These are phyloP conservation scores for Pitangus sulphuratus DNA, from an alignment of 2,797 vertebrate genomes.

Conservation along the genomic window DNA sequence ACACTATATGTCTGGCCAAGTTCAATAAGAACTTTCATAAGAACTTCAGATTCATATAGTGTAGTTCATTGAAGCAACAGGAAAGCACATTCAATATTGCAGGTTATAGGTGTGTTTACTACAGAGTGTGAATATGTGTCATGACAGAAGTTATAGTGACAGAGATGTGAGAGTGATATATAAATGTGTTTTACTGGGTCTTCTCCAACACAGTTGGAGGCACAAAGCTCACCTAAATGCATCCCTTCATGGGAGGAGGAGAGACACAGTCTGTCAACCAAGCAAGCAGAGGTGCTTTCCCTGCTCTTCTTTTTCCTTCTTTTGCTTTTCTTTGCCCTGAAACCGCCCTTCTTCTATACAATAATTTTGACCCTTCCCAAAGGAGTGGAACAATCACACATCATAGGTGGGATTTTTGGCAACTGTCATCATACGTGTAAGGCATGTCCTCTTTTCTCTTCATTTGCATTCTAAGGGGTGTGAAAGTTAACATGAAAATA, in stretches of 20 bases:
- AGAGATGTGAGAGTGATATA: not conserved
- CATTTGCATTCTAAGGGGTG: not conserved
- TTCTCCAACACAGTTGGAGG: not conserved
- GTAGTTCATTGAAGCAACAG: not conserved
- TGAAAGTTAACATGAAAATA: not conserved
- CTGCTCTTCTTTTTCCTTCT: not conserved
- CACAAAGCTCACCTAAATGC: not conserved
- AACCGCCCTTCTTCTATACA: not conserved
- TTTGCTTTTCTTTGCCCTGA: not conserved
- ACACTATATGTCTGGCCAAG: not conserved
- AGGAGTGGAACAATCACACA: not conserved
- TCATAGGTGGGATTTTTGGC: not conserved
- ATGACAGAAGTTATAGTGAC: not conserved
- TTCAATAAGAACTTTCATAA: not conserved
- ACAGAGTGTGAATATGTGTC: not conserved
- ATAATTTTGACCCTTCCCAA: not conserved
- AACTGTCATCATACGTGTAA: not conserved
- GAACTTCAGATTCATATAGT: not conserved
- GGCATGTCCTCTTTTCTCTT: not conserved
- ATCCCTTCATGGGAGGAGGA: not conserved
- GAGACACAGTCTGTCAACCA: not conserved
- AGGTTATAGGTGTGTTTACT: not conserved
- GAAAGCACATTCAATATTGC: not conserved
- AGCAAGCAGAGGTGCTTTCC: not conserved
- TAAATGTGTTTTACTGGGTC: too few species aligned